Percentiles rank a stretch among this genome's conserved stretches.
These are phyloP conservation scores for Drosophila monieri DNA, from an alignment of 2,888 invertebrate species.

Conservation along the genomic window DNA sequence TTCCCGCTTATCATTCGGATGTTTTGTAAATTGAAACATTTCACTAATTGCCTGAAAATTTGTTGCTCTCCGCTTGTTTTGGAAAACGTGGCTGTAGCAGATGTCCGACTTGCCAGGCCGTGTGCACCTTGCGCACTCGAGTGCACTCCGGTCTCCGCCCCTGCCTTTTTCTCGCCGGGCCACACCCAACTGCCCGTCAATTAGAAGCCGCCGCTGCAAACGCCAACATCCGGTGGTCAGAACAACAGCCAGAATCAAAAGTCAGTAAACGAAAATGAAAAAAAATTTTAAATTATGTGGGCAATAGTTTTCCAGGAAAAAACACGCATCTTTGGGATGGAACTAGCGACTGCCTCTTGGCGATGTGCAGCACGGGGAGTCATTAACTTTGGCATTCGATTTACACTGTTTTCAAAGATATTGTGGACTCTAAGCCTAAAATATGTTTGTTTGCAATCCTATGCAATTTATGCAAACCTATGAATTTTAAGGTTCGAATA, in stretches of 20 bases:
- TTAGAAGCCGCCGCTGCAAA: constrained; percentile 56
- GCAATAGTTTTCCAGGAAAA: constrained; percentile 76
- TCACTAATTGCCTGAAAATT: constrained; percentile 79
- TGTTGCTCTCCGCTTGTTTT: constrained; percentile 43
- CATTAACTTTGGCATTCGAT: constrained; percentile 66
- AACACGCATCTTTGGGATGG: constrained; percentile 49
- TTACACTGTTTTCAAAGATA: constrained; percentile 47
- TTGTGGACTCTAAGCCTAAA: neutral
- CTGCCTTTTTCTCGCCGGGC: constrained; percentile 4
- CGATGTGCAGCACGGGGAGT: constrained; percentile 62
- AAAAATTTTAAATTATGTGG: constrained; percentile 76
- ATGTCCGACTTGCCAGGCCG: constrained; percentile 19
- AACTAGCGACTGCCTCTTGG: constrained; percentile 56
- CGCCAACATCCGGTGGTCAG: constrained; percentile 68
- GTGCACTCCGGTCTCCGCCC: constrained; percentile 65
- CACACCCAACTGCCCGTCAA: constrained; percentile 40
- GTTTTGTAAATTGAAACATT: constrained; percentile 80
- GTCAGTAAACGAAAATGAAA: constrained; percentile 60
- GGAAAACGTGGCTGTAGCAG: constrained; percentile 11
- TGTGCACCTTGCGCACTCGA: constrained; percentile 61
- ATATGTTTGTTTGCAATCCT: neutral
- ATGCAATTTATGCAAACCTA: neutral
- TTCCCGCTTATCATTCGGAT: constrained; percentile 77
- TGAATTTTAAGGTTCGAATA: neutral
- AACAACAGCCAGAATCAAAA: constrained; percentile 31